phyloP scores from a whole-genome alignment of 2,113 vertebrate genomes.

The cattle (Bos taurus) region DNA sequence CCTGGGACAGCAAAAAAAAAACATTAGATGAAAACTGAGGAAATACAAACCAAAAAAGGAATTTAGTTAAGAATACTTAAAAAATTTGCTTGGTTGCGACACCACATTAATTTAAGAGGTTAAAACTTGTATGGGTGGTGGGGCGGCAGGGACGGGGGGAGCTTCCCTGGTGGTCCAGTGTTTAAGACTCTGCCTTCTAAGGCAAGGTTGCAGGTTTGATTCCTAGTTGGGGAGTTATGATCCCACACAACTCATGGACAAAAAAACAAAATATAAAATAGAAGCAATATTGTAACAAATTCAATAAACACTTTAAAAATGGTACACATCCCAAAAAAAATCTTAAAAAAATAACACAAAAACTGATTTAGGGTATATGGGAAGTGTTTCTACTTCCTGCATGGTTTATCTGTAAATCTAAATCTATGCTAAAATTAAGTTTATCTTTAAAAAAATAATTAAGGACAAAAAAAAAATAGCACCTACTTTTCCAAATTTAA shows the following conservation, averaged over 20 bases:
- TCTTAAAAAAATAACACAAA: background rate
- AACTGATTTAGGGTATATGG: fast-evolving
- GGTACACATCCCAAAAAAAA: background rate
- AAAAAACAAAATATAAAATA: background rate
- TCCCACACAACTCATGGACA: background rate
- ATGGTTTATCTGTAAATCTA: background rate
- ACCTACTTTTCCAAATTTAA: conserved; percentile 4
- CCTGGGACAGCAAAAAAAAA: background rate
- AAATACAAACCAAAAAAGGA: background rate
- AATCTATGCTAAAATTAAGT: conserved; percentile 4
- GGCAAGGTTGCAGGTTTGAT: fast-evolving
- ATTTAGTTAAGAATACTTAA: background rate
- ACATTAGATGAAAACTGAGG: background rate
- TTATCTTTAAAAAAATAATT: background rate
- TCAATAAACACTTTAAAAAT: background rate
- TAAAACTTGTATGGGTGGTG: background rate
- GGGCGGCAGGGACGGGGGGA: fast-evolving
- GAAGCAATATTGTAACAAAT: background rate
- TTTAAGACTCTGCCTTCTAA: background rate
- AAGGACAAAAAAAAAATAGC: background rate
- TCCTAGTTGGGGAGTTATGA: background rate
- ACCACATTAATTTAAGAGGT: background rate
- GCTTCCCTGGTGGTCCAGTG: background rate
- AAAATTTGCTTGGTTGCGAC: background rate
- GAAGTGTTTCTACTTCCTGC: background rate